Conservation (phyloP, 2,888 invertebrate genomes). For the Drosophila demipolita region DNA sequence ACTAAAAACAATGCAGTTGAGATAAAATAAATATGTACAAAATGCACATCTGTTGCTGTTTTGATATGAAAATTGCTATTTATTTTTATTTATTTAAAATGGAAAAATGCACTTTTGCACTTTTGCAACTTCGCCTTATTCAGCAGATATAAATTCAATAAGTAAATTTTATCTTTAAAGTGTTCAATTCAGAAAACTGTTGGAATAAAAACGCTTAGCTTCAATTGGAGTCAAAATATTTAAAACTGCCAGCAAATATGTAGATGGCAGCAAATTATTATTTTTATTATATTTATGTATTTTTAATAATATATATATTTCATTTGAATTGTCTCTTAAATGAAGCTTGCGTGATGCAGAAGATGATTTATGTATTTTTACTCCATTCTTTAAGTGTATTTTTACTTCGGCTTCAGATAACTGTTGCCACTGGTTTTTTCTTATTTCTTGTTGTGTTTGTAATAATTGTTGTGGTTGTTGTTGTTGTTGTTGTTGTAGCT, state of each 20-base stretch:
- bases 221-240: not conserved
- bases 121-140: not conserved
- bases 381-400: not conserved
- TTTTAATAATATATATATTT: not conserved
- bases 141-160: not conserved
- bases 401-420: not conserved
- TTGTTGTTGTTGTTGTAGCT: constrained; percentile 19
- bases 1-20: not conserved
- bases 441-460: not conserved
- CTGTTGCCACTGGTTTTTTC: not conserved
- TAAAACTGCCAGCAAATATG: not conserved
- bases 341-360: not conserved
- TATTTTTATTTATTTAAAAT: not conserved
- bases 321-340: not conserved
- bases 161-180: not conserved
- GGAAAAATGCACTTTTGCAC: not conserved
- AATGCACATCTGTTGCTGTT: not conserved
- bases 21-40: not conserved
- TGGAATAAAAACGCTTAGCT: too few relatives aligned
- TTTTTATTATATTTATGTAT: not conserved
- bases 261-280: too few relatives aligned
- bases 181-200: not conserved
- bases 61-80: not conserved
- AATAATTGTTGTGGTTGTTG: constrained; percentile 15
- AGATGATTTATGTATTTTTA: not conserved